phyloP scores from a whole-genome alignment of 2,113 vertebrate genomes.

The Syngnathus scovelli region DNA sequence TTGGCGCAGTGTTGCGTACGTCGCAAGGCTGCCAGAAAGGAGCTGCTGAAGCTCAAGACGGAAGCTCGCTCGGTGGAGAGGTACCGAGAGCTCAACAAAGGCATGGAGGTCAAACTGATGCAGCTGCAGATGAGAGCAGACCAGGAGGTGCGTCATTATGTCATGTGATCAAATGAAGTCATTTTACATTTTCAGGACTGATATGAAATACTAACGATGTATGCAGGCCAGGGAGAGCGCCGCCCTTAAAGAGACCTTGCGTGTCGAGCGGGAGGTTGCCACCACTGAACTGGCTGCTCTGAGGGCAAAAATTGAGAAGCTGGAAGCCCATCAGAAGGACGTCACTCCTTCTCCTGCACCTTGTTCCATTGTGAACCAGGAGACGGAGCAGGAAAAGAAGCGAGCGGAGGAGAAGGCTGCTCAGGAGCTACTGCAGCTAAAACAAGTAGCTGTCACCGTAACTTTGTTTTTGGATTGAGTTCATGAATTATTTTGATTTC shows the following conservation, averaged over 20 bases:
- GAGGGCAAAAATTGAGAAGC: slow-evolving; percentile 39
- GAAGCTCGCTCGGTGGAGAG: slow-evolving; percentile 67
- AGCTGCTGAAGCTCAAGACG: slow-evolving; percentile 60
- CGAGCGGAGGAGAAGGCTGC: slow-evolving; percentile 42
- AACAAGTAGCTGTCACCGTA: slow-evolving; percentile 42
- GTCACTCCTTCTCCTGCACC: slow-evolving; percentile 10
- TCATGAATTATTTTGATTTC: not conserved
- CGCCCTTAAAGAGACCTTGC: slow-evolving; percentile 61
- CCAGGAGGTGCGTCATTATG: slow-evolving; percentile 54
- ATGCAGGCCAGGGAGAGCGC: slow-evolving; percentile 63
- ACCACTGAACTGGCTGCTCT: slow-evolving; percentile 56
- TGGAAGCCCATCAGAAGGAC: slow-evolving; percentile 32
- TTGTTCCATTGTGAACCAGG: slow-evolving; percentile 28
- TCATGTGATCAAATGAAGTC: not conserved
- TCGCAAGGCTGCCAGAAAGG: slow-evolving; percentile 53
- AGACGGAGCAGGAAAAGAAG: slow-evolving; percentile 54
- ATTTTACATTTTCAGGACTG: not conserved
- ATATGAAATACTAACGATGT: too few species aligned
- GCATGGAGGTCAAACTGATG: slow-evolving; percentile 76
- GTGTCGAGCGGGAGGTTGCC: slow-evolving; percentile 41
- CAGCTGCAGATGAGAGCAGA: slow-evolving; percentile 73
- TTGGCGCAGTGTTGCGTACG: slow-evolving; percentile 73
- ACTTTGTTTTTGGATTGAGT: not conserved
- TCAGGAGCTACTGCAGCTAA: slow-evolving; percentile 61
- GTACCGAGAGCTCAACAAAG: slow-evolving; percentile 72